Conservation (phyloP, 1,140 invertebrate genomes). For the Venustaconcha ellipsiformis region DNA sequence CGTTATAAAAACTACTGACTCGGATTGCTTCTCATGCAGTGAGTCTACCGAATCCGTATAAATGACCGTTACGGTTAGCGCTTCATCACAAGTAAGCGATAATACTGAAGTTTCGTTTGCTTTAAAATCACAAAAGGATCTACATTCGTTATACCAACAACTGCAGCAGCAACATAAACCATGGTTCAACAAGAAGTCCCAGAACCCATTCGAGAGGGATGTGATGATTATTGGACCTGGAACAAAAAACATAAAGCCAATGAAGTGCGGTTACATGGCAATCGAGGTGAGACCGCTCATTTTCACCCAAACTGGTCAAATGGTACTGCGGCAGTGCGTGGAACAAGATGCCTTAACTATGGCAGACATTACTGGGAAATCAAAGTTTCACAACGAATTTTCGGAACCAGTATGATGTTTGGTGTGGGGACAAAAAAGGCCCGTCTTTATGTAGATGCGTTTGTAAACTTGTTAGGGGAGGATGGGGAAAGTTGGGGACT, state of each 20-base stretch:
- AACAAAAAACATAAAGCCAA: conserved; percentile 75
- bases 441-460: conserved; percentile 76
- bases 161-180: neutral
- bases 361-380: conserved; percentile 80
- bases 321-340: conserved; percentile 79
- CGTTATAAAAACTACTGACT: no score
- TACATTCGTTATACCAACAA: no score
- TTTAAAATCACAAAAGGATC: no score
- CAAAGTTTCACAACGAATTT: conserved; percentile 76
- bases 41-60: no score
- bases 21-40: no score
- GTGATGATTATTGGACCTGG: conserved; percentile 79
- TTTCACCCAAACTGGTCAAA: conserved; percentile 85
- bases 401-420: conserved; percentile 85
- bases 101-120: no score
- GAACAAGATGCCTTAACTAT: conserved; percentile 76
- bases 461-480: conserved; percentile 80
- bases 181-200: conserved; percentile 11
- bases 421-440: conserved; percentile 78
- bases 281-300: conserved; percentile 65
- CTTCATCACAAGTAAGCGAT: no score
- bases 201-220: conserved; percentile 62
- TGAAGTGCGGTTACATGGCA: conserved; percentile 75
- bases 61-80: no score
- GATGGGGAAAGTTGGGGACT: conserved; percentile 80